A percentile compares a stretch with the other conserved stretches of the same genome.
Conservation (phyloP, 2,797 vertebrate species). For the Urophycis tenuis region DNA sequence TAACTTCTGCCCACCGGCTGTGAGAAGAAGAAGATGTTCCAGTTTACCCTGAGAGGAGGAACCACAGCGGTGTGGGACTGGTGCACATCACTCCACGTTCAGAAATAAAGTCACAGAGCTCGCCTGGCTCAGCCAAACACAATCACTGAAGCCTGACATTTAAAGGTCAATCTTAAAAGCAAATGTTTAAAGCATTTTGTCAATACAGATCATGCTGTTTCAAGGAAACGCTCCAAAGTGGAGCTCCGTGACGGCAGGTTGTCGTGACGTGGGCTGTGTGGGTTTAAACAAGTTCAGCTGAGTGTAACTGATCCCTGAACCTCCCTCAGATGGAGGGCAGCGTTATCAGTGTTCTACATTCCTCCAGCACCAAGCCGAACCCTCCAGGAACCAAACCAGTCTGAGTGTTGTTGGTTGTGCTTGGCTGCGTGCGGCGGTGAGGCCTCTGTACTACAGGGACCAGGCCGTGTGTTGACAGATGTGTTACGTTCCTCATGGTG, state of each 20-base stretch:
- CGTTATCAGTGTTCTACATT: constrained; percentile 26
- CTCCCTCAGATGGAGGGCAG: background rate
- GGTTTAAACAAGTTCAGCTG: background rate
- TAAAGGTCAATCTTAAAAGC: background rate
- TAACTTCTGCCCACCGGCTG: too few species aligned
- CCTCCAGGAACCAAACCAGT: constrained; percentile 43
- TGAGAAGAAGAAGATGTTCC: background rate
- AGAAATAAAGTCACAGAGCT: background rate
- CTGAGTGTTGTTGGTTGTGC: constrained; percentile 30
- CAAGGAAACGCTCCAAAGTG: background rate
- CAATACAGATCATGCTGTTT: background rate
- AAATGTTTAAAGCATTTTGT: background rate
- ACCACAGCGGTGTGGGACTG: background rate
- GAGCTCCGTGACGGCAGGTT: too few species aligned
- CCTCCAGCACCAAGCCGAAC: constrained; percentile 33
- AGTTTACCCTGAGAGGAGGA: background rate
- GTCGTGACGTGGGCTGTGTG: background rate
- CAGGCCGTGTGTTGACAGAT: constrained; percentile 29
- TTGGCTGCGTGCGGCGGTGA: constrained; percentile 20
- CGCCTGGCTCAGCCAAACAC: background rate
- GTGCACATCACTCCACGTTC: background rate
- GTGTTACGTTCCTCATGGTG: constrained; percentile 21
- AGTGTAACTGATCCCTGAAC: constrained; percentile 4
- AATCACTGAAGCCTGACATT: background rate
- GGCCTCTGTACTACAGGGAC: constrained; percentile 17